Evolutionary conservation across 2,113 vertebrate genomes (phyloP).

Genomic region (Sander lucioperca): DNA sequence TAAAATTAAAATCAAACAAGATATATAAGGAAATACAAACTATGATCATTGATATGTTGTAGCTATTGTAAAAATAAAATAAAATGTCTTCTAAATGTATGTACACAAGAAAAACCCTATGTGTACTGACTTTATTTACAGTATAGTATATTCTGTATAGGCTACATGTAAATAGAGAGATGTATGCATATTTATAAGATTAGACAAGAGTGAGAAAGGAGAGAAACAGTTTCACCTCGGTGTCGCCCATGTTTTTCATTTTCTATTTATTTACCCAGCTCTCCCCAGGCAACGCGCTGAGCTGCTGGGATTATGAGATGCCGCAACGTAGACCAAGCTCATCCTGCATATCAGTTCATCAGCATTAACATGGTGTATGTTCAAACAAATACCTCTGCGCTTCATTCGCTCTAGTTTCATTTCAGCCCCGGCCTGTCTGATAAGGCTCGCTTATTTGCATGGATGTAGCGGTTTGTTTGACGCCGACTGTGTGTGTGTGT

Average conservation of each 20-base stretch:
- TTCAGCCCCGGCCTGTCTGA: conserved; percentile 39
- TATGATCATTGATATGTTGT: no score
- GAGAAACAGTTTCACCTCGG: conserved; percentile 22
- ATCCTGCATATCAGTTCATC: conserved; percentile 63
- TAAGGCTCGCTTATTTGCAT: conserved; percentile 58
- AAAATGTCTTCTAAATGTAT: no score
- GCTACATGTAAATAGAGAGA: not conserved
- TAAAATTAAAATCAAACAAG: no score
- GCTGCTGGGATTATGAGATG: conserved; percentile 57
- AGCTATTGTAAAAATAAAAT: no score
- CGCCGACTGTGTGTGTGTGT: not conserved
- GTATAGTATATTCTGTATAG: no score
- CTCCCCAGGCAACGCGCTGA: conserved; percentile 36
- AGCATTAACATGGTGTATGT: conserved; percentile 48
- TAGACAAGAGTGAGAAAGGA: not conserved
- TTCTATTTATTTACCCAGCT: conserved; percentile 39
- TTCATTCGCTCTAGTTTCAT: conserved; percentile 37
- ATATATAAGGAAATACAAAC: no score
- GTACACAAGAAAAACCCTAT: no score
- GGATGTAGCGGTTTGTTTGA: conserved; percentile 52
- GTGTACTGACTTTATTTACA: no score
- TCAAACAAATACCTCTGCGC: conserved; percentile 57
- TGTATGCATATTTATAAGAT: not conserved
- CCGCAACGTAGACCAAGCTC: conserved; percentile 41
- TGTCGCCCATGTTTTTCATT: not conserved